A percentile compares a stretch with the other conserved stretches of the same genome.
Conservation (phyloP, 2,113 vertebrate species). For the Origma solitaria region DNA sequence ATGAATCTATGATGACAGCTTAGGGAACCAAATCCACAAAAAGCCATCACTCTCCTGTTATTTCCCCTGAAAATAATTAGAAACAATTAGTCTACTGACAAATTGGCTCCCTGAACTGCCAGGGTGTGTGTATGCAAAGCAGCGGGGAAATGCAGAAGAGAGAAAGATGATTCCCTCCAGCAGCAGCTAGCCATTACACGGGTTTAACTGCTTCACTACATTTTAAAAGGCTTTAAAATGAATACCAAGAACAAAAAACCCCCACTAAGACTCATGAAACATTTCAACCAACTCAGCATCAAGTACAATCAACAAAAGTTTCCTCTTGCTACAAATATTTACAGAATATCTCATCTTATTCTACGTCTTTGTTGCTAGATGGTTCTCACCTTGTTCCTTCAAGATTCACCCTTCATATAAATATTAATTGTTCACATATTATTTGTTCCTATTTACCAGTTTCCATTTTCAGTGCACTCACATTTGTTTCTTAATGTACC, state of each 20-base stretch:
- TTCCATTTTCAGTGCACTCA: background rate
- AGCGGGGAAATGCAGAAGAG: background rate
- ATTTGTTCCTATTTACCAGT: background rate
- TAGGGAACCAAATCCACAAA: background rate
- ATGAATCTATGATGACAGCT: background rate
- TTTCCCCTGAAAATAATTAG: background rate
- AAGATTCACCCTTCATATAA: background rate
- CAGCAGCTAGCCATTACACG: background rate
- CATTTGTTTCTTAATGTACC: background rate
- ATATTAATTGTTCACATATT: background rate
- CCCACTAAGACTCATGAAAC: background rate
- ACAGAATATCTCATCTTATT: background rate
- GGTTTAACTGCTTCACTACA: background rate
- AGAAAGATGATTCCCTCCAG: background rate
- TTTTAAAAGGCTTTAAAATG: background rate
- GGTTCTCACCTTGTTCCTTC: background rate
- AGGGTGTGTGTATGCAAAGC: background rate
- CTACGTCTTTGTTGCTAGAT: background rate
- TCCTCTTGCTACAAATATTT: background rate
- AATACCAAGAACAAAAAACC: rapidly evolving
- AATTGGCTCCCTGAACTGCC: background rate
- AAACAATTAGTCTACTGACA: background rate
- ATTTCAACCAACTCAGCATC: background rate
- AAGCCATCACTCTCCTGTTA: background rate
- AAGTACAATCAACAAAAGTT: background rate